Base-by-base conservation (phyloP, 1,140 invertebrate genomes). In the Bathynomus jamesi region DNA sequence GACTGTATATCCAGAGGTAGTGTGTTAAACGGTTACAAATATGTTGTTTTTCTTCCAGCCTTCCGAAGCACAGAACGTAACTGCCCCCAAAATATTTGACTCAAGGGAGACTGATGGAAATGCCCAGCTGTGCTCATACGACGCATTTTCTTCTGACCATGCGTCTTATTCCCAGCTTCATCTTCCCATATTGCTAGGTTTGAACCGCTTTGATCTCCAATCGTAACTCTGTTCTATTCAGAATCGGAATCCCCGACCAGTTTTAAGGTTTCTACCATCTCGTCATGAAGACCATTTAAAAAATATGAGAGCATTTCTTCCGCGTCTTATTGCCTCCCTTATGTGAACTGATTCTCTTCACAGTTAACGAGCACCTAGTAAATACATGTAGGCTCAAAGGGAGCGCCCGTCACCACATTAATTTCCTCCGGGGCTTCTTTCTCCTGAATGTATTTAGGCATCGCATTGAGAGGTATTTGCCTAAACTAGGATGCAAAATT, bases 1-100 rank as follows among this genome's bases (percentile, higher is more conserved):
- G 95, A 94, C 86, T 96, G 93, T 78, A 97, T 95, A 79, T 97
- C 95, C 32, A 98, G 85, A 81, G 94, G 93, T 17, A 97, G 83
- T 2, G 94, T 95, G 80, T 95, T 95, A 83, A 97, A 98, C 3
- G 95, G 94, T 82, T 96, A 91, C 70, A 96, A 89, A 53, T 84
- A n/a, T 86, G 13, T 84, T 84, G 2, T 91, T 91, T 62, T 89
- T 85, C 80, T 88, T 85, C 73, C 89, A 89, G 25, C 85, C 72
- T 92, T 87, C 70, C 89, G 89, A 65, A 96, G 85, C 11, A 90
- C 87, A n/a, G 91, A 92, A 66, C 93, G 87, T 53, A 95, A 86
- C 79, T 93, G 89, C n/a, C 95, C 95, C 66, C 92, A 87, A 83
- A 97, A 96, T 72, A 97, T 95, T 78, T 95, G 91, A 27, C 91